phyloP scores from a whole-genome alignment of 2,797 vertebrate genomes.

The Mus spretus region DNA sequence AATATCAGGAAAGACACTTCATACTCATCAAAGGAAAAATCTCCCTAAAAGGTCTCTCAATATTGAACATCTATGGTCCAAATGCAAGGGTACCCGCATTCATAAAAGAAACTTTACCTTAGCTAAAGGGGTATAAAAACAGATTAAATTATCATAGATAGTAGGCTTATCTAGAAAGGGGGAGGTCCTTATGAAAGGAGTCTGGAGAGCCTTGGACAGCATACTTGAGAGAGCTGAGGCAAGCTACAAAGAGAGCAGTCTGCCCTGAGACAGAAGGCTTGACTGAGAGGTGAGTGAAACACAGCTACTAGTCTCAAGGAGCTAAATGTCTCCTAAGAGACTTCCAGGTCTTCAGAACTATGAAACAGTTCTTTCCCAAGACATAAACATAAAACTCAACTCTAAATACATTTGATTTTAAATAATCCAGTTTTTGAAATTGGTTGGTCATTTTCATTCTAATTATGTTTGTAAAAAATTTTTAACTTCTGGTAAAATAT shows the following conservation, averaged over 20 bases:
- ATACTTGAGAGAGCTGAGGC: background rate
- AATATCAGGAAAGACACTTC: too few species aligned
- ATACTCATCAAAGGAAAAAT: too few species aligned
- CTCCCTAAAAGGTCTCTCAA: too few species aligned
- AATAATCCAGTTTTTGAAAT: background rate
- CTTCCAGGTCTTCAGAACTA: background rate
- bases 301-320: background rate
- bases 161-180: background rate
- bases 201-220: too few species aligned
- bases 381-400: background rate
- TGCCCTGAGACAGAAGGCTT: background rate
- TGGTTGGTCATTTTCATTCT: background rate
- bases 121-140: background rate
- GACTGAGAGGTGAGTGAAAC: background rate
- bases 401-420: background rate
- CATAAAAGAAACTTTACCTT: too few species aligned
- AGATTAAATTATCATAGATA: background rate
- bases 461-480: background rate
- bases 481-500: background rate
- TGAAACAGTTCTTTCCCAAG: background rate
- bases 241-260: background rate
- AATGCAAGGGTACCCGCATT: too few species aligned
- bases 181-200: slow-evolving; percentile 39
- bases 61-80: too few species aligned
- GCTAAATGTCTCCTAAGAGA: background rate